These are phyloP conservation scores for Pimephales promelas DNA, from an alignment of 2,113 vertebrate genomes.

Conservation along the genomic window DNA sequence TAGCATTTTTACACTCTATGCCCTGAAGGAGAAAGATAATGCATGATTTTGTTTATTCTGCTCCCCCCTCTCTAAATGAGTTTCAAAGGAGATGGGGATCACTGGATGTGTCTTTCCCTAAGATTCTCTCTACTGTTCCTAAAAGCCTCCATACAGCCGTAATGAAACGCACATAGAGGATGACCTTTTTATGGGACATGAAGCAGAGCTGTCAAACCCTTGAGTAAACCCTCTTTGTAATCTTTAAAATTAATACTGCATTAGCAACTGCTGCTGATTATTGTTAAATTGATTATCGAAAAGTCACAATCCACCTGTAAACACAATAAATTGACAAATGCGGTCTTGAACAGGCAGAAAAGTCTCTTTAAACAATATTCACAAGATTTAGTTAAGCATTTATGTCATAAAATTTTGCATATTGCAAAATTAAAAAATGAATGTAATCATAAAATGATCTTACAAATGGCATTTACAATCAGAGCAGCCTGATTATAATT, in stretches of 20 bases:
- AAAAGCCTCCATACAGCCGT: background rate
- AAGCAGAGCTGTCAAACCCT: background rate
- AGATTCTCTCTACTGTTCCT: background rate
- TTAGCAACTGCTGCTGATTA: background rate
- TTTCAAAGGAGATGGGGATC: conserved; percentile 3
- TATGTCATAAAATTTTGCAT: background rate
- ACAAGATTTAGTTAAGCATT: background rate
- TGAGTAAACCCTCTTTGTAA: background rate
- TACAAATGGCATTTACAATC: background rate
- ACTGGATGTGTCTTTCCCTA: background rate
- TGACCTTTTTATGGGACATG: background rate
- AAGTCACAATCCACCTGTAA: background rate
- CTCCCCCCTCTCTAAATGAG: background rate
- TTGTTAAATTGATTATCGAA: background rate
- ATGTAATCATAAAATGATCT: background rate
- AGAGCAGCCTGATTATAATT: background rate
- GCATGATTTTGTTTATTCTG: conserved; percentile 19
- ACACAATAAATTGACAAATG: background rate
- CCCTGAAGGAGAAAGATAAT: conserved; percentile 18
- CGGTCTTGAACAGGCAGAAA: background rate
- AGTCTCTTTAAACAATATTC: background rate
- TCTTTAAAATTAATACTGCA: background rate
- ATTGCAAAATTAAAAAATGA: background rate
- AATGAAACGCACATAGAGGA: background rate
- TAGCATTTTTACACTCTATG: background rate